phyloP scores from a whole-genome alignment of 2,888 invertebrate species.

The Drosophila gaucha region DNA sequence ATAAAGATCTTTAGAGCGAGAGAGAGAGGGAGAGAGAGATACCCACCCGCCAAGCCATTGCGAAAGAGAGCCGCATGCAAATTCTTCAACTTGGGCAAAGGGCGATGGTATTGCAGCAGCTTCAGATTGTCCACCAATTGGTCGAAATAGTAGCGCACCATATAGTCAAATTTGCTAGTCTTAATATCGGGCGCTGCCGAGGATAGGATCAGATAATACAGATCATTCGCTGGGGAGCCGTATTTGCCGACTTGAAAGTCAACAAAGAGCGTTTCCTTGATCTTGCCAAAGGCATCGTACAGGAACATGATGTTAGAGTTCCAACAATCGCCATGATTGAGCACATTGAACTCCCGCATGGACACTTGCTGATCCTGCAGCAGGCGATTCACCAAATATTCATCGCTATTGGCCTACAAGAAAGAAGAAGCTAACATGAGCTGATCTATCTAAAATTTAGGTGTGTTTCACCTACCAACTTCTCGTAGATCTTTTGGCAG shows the following conservation, averaged over 20 bases:
- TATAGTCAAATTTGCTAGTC: constrained; percentile 79
- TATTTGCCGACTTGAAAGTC: constrained; percentile 81
- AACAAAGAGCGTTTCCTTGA: constrained; percentile 76
- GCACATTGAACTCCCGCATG: constrained; percentile 77
- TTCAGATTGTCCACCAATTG: constrained; percentile 80
- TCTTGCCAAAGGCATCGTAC: constrained; percentile 80
- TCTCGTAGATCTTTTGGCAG: constrained; percentile 71
- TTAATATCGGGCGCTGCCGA: constrained; percentile 77
- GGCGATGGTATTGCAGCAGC: constrained; percentile 80
- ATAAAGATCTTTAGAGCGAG: no score
- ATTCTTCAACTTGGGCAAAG: constrained; percentile 80
- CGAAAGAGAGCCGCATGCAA: constrained; percentile 78
- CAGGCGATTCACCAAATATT: constrained; percentile 76
- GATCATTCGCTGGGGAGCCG: constrained; percentile 80
- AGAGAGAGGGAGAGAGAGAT: no score
- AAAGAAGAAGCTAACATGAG: no score
- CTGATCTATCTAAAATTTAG: background rate
- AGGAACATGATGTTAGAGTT: constrained; percentile 82
- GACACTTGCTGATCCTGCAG: constrained; percentile 65
- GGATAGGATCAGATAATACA: constrained; percentile 75
- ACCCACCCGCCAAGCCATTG: constrained; percentile 80
- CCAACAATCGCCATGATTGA: constrained; percentile 83
- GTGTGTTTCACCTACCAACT: constrained; percentile 57
- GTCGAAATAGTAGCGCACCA: constrained; percentile 82
- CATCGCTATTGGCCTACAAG: constrained; percentile 72